Conservation (phyloP, 2,797 vertebrate genomes). For the Artibeus lituratus region DNA sequence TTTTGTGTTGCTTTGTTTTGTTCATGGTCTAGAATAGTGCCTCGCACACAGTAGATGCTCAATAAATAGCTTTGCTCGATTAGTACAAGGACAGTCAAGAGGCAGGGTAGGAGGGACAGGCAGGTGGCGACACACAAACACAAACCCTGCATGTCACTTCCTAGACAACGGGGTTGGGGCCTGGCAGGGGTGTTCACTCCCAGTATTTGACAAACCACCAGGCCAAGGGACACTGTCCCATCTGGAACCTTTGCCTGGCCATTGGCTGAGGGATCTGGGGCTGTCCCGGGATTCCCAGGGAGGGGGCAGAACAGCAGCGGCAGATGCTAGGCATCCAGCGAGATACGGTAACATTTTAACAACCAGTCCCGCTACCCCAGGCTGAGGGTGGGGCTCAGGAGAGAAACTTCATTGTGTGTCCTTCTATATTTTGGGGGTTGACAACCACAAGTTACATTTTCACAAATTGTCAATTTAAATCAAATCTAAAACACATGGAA, state of each 20-base stretch:
- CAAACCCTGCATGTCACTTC: not conserved
- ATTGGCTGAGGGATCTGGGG: not conserved
- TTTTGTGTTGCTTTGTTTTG: not conserved
- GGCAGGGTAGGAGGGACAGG: not conserved
- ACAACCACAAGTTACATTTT: not conserved
- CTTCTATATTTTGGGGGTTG: not conserved
- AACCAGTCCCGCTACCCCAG: not conserved
- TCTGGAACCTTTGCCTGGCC: not conserved
- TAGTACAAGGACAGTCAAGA: not conserved
- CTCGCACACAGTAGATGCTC: not conserved
- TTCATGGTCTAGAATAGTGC: not conserved
- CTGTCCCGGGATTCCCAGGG: not conserved
- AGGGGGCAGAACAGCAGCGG: not conserved
- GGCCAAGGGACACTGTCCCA: not conserved
- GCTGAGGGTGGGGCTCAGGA: not conserved
- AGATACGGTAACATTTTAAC: not conserved
- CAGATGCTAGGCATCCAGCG: not conserved
- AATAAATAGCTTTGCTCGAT: not conserved
- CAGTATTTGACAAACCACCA: not conserved
- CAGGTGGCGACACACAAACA: not conserved
- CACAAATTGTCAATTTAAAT: not conserved
- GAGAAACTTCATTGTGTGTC: not conserved
- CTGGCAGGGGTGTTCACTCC: not conserved
- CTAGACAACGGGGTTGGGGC: not conserved
- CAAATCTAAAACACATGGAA: not conserved